These are phyloP conservation scores for Rhegmatorhina hoffmannsi DNA, from an alignment of 2,113 vertebrate genomes.

Conservation along the genomic window DNA sequence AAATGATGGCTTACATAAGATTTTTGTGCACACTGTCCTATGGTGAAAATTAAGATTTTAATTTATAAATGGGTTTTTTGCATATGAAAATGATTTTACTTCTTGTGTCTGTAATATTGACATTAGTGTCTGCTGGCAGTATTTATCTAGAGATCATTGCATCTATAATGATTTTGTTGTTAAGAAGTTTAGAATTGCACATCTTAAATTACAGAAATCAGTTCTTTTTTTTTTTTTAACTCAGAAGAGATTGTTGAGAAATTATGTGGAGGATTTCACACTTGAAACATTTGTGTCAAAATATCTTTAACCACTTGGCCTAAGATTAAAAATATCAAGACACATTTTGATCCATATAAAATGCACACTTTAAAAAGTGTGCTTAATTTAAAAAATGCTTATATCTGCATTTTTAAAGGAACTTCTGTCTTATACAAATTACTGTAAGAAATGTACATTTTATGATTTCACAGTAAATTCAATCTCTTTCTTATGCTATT, in stretches of 20 bases:
- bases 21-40: not conserved
- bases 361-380: slow-evolving; percentile 17
- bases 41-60: not conserved
- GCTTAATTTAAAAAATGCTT: slow-evolving; percentile 39
- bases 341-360: slow-evolving; percentile 44
- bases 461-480: not conserved
- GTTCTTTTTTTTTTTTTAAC: not conserved
- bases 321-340: slow-evolving; percentile 60
- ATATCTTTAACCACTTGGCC: slow-evolving; percentile 62
- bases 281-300: slow-evolving; percentile 64
- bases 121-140: not conserved
- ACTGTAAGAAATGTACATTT: not conserved
- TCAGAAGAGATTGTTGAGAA: slow-evolving; percentile 19
- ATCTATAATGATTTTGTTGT: not conserved
- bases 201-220: slow-evolving; percentile 10
- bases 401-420: slow-evolving; percentile 22
- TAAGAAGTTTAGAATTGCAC: slow-evolving; percentile 2
- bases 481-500: not conserved
- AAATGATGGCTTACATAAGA: not conserved
- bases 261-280: slow-evolving; percentile 62
- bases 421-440: slow-evolving; percentile 4
- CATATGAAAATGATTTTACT: not conserved
- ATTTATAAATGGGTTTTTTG: not conserved
- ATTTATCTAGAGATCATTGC: not conserved
- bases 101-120: not conserved